Evolutionary conservation across 2,888 invertebrate species (phyloP).

Genomic region (Hemithea aestivaria): DNA sequence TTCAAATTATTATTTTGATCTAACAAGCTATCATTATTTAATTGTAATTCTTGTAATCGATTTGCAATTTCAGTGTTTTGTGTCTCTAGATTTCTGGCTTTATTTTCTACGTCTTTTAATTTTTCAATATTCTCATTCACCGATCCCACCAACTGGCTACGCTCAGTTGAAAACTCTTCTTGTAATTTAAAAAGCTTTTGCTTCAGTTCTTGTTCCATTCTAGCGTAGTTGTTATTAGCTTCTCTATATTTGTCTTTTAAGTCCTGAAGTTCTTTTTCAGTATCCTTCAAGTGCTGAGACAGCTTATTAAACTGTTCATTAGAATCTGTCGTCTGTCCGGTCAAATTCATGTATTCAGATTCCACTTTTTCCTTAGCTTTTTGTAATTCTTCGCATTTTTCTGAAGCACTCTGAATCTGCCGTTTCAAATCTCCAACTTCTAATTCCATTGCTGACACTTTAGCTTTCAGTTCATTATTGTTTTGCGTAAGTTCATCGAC

Average conservation of each 20-base stretch:
- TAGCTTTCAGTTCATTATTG: conserved; percentile 58
- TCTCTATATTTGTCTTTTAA: conserved; percentile 70
- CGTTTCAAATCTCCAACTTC: conserved; percentile 79
- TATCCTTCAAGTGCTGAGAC: conserved; percentile 75
- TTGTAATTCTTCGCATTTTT: conserved; percentile 77
- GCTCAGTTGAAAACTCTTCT: conserved; percentile 61
- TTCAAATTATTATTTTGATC: conserved; percentile 68
- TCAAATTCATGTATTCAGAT: conserved; percentile 78
- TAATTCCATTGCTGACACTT: conserved; percentile 70
- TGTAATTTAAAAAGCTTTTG: conserved; percentile 67
- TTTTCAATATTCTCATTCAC: conserved; percentile 59
- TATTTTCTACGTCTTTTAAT: conserved; percentile 53
- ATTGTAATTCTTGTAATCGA: conserved; percentile 49
- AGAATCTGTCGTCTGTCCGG: conserved; percentile 80
- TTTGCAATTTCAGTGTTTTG: conserved; percentile 44
- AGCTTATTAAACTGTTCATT: conserved; percentile 78
- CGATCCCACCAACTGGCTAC: conserved; percentile 53
- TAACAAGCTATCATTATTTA: conserved; percentile 54
- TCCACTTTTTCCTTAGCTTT: conserved; percentile 80
- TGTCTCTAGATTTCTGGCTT: conserved; percentile 55
- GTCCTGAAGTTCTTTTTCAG: conserved; percentile 77
- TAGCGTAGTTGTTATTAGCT: conserved; percentile 59
- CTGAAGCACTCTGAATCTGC: conserved; percentile 73
- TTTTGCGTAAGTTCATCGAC: conserved; percentile 61
- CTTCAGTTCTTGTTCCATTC: conserved; percentile 70